Base-by-base conservation (phyloP, 1,140 invertebrate species). In the Drosophila azteca region DNA sequence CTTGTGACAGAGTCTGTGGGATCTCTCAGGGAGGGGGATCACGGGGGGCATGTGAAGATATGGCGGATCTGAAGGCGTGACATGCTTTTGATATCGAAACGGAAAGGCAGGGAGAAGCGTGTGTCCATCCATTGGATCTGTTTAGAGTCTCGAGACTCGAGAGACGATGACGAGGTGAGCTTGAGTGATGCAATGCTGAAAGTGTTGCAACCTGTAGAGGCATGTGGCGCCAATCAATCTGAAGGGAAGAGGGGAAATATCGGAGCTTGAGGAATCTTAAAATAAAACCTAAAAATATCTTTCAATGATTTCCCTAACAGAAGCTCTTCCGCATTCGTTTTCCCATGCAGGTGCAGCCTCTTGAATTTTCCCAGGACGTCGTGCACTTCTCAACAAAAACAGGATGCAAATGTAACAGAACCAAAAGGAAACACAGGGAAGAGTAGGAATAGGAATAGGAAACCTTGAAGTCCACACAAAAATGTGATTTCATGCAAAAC, bases 361-460 rank as follows among this genome's bases (percentile, higher is more conserved):
- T 13, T 13, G 35, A 39, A 39, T 2, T 5, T 39, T 39, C 35
- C 35, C 35, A 39, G 35, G 9, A 13, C 3, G 11, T 1, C 3
- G 11, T 1, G 11, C 1, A 39, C 11, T 69, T 74, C 51, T 22
- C 70, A 65, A 24, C 48, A 44, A 51, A 31, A 61, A 77, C 74
- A 77, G 73, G 73, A 77, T 77, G 74, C 73, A 77, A 77, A 77
- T 69, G 73, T 55, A 63, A 70, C 64, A 69, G 17, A 57, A 69
- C 20, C 45, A 39, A 13, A 35, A 35, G 31, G 31, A 35, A 35
- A 9, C 31, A 35, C 29, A 31, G 2, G 29, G 24, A 29, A 29
- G 8, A 35, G 3, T 9, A 8, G 35, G 26, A 50, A 67, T 9
- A 8, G 35, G 26, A 50, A 67, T 49, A 44, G 26, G 60, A 68